Base-by-base conservation (phyloP, 37 sponge, comb jelly and placozoan species). In the Crambe crambe region DNA sequence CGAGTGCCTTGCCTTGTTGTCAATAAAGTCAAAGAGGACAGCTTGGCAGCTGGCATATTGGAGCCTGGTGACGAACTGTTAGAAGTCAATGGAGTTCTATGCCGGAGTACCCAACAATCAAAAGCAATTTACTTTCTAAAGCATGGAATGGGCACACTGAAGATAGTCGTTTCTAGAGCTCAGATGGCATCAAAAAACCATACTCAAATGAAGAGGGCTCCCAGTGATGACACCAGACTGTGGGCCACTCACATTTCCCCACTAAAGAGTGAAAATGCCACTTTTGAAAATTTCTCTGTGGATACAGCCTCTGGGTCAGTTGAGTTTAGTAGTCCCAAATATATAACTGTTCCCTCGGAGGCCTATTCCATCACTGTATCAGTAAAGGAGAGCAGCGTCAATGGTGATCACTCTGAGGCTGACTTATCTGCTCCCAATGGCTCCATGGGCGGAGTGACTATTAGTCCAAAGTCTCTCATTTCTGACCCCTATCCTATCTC, bases 51-150 rank as follows among this genome's bases (percentile, higher is more conserved):
- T 59, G 77, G 77, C 0, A 6, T 81, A 0, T 44, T 90, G 54
- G 3, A 40, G 26, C 73, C 82, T 32, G 90, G 90, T 25, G 90
- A 90, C 58, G 82, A 85, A 40, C 35, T 90, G 17, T 38, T 90
- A 40, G 90, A 90, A 58, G 82, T 90, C 18, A 90, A 85, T 51
- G 85, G 90, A 18, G 34, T 72, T 35, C 35, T 56, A 42, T 90
- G 90, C 54, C 76, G 81, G 37, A 70, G 86, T 42, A 22, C 42
- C 9, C 43, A 58, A 29, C 90, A 80, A 61, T 43, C 32, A n/a
- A 66, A 56, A 56, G 90, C 86, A 31, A 35, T 77, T 5, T 57
- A 77, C 26, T 34, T 27, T 6, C 67, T 90, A 12, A 56, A 81
- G 68, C 47, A 77, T 34, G 72, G 41, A 3, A 36, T 32, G 15